Evolutionary conservation across 1,140 invertebrate species (phyloP).

Genomic region (Lutraria rhynchaena): DNA sequence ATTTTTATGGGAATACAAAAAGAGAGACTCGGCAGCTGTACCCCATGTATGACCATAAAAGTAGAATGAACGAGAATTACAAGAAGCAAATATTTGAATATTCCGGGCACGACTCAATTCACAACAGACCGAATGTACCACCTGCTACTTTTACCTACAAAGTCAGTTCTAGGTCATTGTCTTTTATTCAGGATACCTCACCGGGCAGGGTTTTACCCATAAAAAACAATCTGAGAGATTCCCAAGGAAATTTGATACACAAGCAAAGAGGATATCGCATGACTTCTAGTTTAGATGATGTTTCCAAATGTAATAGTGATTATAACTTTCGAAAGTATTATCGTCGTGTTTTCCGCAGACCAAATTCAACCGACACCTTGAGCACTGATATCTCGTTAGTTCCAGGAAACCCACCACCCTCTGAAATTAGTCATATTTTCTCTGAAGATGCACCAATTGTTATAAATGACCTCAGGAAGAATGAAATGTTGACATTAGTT

Average conservation of each 20-base stretch:
- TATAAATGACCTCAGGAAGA: conserved; percentile 18
- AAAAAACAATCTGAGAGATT: conserved; percentile 22
- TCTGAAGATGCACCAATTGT: conserved; percentile 18
- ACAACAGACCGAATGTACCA: not conserved
- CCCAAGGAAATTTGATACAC: conserved; percentile 23
- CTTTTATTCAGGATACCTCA: conserved; percentile 5
- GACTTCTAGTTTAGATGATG: not conserved
- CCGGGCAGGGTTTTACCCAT: conserved; percentile 30
- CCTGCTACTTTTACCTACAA: conserved; percentile 36
- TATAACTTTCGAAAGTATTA: conserved; percentile 37
- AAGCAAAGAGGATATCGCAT: conserved; percentile 22
- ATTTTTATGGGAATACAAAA: conserved; percentile 13
- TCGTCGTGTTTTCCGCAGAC: conserved; percentile 5
- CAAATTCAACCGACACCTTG: conserved; percentile 15
- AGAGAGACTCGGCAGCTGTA: conserved; percentile 28
- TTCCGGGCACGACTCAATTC: not conserved
- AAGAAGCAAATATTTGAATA: conserved; percentile 30
- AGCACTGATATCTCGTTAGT: conserved; percentile 7
- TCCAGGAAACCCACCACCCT: conserved; percentile 44
- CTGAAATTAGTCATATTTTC: conserved; percentile 43
- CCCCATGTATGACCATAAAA: conserved; percentile 37
- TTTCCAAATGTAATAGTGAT: conserved; percentile 1
- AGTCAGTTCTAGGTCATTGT: conserved; percentile 3
- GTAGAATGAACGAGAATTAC: conserved; percentile 9
- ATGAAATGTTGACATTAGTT: conserved; percentile 38